Conservation (phyloP, 2,113 vertebrate genomes). For the Syngnathus floridae region DNA sequence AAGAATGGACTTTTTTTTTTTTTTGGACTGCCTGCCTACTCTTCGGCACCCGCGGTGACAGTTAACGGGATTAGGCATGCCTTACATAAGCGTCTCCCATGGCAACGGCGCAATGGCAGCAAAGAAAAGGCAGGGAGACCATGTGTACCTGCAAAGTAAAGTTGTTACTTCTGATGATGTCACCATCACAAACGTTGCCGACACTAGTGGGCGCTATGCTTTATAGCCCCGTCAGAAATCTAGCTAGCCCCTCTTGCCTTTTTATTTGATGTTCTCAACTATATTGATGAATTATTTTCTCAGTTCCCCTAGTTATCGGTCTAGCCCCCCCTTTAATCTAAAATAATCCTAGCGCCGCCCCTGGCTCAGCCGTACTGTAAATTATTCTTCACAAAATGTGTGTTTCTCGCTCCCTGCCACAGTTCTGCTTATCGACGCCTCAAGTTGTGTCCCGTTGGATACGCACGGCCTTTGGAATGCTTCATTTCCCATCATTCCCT, state of each 20-base stretch:
- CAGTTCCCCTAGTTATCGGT: no score
- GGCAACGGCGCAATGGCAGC: slow-evolving; percentile 51
- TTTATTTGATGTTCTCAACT: no score
- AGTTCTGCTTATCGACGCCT: slow-evolving; percentile 38
- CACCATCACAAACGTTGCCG: not conserved
- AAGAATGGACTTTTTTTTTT: slow-evolving; percentile 25
- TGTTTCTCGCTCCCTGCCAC: slow-evolving; percentile 22
- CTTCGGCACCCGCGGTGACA: slow-evolving; percentile 48
- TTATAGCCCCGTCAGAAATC: no score
- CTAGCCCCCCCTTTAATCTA: no score
- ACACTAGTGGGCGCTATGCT: not conserved
- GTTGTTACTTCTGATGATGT: not conserved
- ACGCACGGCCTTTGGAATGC: slow-evolving; percentile 41
- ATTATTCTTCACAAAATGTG: not conserved
- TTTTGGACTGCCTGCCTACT: slow-evolving; percentile 23
- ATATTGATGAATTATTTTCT: no score
- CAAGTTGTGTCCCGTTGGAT: slow-evolving; percentile 43
- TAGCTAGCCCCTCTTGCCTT: no score
- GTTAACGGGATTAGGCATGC: slow-evolving; percentile 67
- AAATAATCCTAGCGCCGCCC: no score
- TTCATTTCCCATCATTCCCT: slow-evolving; percentile 52
- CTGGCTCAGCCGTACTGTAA: slow-evolving; percentile 8
- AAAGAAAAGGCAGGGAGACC: slow-evolving; percentile 22
- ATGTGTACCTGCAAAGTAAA: slow-evolving; percentile 30
- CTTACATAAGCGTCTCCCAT: slow-evolving; percentile 71